Conservation (phyloP, 37 sponge, comb jelly and placozoan species). For the Spongilla lacustris region DNA sequence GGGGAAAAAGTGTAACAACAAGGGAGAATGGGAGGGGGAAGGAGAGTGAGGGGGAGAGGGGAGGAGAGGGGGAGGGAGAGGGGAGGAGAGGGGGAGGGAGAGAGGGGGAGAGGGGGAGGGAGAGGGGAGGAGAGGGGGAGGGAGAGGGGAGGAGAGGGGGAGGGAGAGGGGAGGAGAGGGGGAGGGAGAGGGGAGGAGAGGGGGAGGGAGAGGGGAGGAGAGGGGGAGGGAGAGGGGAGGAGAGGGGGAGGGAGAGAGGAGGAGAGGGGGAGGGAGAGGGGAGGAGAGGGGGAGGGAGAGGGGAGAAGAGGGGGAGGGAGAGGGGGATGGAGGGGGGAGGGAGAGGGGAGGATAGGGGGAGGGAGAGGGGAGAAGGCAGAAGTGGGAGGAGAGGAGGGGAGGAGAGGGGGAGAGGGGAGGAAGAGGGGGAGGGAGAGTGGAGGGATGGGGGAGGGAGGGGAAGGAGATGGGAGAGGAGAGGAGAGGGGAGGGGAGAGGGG, state of each 20-base stretch:
- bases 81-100: no score
- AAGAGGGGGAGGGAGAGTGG: neutral
- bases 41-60: no score
- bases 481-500: neutral
- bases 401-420: neutral
- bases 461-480: neutral
- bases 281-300: neutral
- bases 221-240: neutral
- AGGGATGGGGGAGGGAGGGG: slow-evolving; percentile 8
- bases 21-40: no score
- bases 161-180: neutral
- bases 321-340: neutral
- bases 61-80: no score
- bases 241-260: neutral
- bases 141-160: no score
- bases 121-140: no score
- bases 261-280: neutral
- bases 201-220: neutral
- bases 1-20: no score
- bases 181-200: neutral
- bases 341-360: neutral
- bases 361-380: neutral
- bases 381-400: slow-evolving; percentile 3
- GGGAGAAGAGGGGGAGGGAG: neutral
- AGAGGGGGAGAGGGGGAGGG: no score